These are phyloP conservation scores for Peromyscus polionotus DNA, from an alignment of 2,113 vertebrate species.

Conservation along the genomic window DNA sequence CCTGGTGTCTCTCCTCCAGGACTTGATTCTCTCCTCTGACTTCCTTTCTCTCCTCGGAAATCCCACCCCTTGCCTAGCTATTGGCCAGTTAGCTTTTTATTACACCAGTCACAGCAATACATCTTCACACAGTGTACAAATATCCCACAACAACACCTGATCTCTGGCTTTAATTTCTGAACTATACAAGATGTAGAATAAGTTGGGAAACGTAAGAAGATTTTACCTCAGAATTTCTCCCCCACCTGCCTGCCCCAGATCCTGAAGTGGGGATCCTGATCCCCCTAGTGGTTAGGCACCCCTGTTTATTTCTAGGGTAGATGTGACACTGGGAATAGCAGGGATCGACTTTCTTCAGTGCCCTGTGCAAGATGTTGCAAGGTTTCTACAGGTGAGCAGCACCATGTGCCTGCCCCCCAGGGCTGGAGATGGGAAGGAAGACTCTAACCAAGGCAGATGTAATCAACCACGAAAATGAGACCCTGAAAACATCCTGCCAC, in stretches of 20 bases:
- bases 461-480: neutral
- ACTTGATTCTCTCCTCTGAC: neutral
- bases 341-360: neutral
- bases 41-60: neutral
- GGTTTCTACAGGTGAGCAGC: neutral
- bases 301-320: neutral
- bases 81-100: neutral
- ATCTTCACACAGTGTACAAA: neutral
- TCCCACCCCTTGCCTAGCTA: neutral
- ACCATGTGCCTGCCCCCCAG: neutral
- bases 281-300: neutral
- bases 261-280: neutral
- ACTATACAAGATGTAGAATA: neutral
- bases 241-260: neutral
- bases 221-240: neutral
- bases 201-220: neutral
- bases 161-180: conserved; percentile 11
- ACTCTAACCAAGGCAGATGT: neutral
- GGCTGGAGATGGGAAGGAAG: neutral
- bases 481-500: neutral
- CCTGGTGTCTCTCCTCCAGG: neutral
- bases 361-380: neutral
- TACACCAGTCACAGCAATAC: neutral
- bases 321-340: neutral
- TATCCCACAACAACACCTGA: neutral